phyloP scores from a whole-genome alignment of 2,888 invertebrate species.

The Blera fallax region DNA sequence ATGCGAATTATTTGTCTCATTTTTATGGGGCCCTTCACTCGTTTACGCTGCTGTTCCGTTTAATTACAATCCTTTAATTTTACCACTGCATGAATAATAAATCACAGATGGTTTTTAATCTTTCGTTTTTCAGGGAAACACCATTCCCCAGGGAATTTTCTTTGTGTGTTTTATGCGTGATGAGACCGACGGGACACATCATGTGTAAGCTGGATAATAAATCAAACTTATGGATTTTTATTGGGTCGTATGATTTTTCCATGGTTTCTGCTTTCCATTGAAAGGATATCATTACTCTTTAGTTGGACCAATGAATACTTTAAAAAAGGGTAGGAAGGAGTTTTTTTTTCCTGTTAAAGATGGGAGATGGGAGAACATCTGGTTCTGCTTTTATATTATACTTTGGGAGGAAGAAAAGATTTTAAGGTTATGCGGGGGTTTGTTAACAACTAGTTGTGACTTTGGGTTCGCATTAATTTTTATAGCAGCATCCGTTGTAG shows the following conservation, averaged over 20 bases:
- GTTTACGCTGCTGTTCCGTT: not conserved
- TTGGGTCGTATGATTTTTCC: not conserved
- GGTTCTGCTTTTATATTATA: not conserved
- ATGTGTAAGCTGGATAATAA: constrained; percentile 9
- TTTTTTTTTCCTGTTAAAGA: not conserved
- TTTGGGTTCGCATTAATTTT: not conserved
- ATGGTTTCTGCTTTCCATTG: not conserved
- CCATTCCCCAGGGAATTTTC: not conserved
- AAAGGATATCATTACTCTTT: constrained; percentile 1
- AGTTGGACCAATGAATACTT: constrained; percentile 7
- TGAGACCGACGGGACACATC: not conserved
- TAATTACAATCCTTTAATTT: constrained; percentile 14
- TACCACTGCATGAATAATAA: not conserved
- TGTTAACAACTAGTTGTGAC: not conserved
- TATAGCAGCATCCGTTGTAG: not conserved
- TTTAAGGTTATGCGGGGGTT: not conserved
- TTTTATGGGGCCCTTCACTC: not conserved
- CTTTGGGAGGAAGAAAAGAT: not conserved
- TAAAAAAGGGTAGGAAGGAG: not conserved
- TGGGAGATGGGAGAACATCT: not conserved
- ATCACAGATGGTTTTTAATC: constrained; percentile 21
- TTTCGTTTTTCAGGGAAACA: not conserved
- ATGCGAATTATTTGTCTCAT: constrained; percentile 15
- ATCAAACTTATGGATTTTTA: constrained; percentile 10
- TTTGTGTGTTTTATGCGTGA: not conserved